Base-by-base conservation (phyloP, 2,888 invertebrate genomes). In the Microdon myrmicae region DNA sequence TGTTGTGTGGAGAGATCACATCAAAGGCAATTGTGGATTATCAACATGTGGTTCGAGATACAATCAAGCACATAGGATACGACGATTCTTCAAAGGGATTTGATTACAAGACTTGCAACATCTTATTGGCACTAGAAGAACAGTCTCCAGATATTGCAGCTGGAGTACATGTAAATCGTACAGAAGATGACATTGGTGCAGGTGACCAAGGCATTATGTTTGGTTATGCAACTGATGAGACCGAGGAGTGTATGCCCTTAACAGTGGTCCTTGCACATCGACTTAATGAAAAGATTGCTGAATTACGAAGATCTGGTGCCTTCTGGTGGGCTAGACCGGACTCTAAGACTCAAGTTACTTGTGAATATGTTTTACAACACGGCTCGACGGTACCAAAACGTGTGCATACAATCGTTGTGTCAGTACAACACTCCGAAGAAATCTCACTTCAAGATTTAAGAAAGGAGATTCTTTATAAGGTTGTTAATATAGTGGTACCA, bases 151-250 rank as follows among this genome's bases (percentile, higher is more conserved):
- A 97, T 84, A 97, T 97, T 81, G 96, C 96, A 69, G 87, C 89
- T 74, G 98, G 98, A 79, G 98, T 99, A 60, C 93, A 98, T 83
- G 80, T 85, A 74, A 85, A 90, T 83, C 87, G 90, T 79, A 87
- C 88, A 74, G 95, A 95, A 81, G 85, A 88, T 79, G 92, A 94
- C 81, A 87, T 96, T 81, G 97, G 96, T 83, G 97, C 97, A 79
- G 97, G 97, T 83, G 96, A 97, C 84, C 96, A 97, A 92, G 96
- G 96, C 64, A 85, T 97, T 75, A 96, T 97, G 96, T 96, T 96
- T 81, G 96, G 96, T 44, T 96, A 96, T 81, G 96, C 96, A 9
- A 96, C 96, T 51, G 94, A 97, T 80, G 96, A 97, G 83, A 96
- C 96, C 4, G 93, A 94, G 74, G 96, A 96, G 82, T 94, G 93